Base-by-base conservation (phyloP, 2,888 invertebrate genomes). In the Pyrocoelia pectoralis region DNA sequence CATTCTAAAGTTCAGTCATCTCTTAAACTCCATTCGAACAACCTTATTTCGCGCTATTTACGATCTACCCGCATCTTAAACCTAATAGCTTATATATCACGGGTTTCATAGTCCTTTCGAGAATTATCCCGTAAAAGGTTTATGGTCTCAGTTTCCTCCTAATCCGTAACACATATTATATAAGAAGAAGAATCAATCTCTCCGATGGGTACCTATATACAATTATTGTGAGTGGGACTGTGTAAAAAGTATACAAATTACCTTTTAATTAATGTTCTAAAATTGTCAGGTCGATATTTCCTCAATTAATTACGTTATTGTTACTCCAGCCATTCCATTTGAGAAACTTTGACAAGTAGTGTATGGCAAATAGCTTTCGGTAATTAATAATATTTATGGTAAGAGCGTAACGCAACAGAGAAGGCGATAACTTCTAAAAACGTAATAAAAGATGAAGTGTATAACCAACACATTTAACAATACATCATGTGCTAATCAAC, bases 41-140 rank as follows among this genome's bases (percentile, higher is more conserved):
- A 68, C 69, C 68, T 72, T 68, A 69, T 72, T 72, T 72, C 68
- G 64, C 70, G 67, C 70, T 70, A 72, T 72, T 72, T 72, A 72
- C 70, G 70, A 69, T 65, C 68, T 68, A 66, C 69, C 69, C 67
- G 70, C 70, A 67, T 72, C 70, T 70, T 70, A 70, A 68, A 70
- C 67, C 69, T 70, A 71, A 73, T 71, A 70, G 73, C 70, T 67
- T 68, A 73, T 73, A 73, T 70, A 73, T 73, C 73, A 73, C 69
- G 58, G 68, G 66, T 70, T 70, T 73, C 70, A 73, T 70, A 65
- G 71, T 66, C 69, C 71, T 70, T 69, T 53, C 56, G 69, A 68
- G 70, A 67, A 72, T 70, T 68, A 68, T 69, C 66, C 64, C 68
- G 65, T 69, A 68, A 70, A 70, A 72, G 69, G 65, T 66, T 68